Evolutionary conservation across 2,797 vertebrate genomes (phyloP).

Genomic region (Sebastes wilsoni): DNA sequence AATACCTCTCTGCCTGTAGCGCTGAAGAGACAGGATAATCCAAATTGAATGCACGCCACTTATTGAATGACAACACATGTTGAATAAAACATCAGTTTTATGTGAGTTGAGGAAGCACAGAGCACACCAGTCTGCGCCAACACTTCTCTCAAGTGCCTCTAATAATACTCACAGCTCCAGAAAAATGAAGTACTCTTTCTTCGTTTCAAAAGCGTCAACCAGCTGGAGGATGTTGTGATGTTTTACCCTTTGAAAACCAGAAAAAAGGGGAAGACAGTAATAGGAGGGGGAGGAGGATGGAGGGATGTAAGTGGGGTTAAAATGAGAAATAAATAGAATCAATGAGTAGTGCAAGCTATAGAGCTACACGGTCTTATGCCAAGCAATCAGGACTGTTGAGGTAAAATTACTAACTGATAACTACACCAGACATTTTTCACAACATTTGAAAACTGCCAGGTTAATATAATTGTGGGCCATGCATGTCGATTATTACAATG

Average conservation of each 20-base stretch:
- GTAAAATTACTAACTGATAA: not conserved
- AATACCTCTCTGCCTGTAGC: conserved; percentile 98
- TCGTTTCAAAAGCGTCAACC: conserved; percentile 96
- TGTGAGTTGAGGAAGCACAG: not conserved
- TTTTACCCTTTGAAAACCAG: conserved; percentile 88
- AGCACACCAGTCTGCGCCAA: not conserved
- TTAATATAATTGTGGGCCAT: not conserved
- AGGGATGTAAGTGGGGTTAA: conserved; percentile 1
- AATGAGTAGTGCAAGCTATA: not conserved
- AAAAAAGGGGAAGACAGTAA: not conserved
- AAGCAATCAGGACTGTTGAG: not conserved
- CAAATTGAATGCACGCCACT: not conserved
- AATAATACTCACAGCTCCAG: conserved; percentile 93
- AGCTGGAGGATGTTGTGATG: conserved; percentile 97
- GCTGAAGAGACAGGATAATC: conserved; percentile 74
- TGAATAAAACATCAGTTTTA: conserved; percentile 12
- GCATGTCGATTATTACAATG: not conserved
- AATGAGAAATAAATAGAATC: conserved; percentile 2
- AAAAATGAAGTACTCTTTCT: conserved; percentile 97
- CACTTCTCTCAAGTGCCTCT: conserved; percentile 11
- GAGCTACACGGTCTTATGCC: not conserved
- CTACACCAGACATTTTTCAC: not conserved
- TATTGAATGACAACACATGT: not conserved
- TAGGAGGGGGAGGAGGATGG: not conserved
- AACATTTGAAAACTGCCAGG: not conserved